These are phyloP conservation scores for Cataglyphis livida DNA, from an alignment of 2,888 invertebrate genomes.

Conservation along the genomic window DNA sequence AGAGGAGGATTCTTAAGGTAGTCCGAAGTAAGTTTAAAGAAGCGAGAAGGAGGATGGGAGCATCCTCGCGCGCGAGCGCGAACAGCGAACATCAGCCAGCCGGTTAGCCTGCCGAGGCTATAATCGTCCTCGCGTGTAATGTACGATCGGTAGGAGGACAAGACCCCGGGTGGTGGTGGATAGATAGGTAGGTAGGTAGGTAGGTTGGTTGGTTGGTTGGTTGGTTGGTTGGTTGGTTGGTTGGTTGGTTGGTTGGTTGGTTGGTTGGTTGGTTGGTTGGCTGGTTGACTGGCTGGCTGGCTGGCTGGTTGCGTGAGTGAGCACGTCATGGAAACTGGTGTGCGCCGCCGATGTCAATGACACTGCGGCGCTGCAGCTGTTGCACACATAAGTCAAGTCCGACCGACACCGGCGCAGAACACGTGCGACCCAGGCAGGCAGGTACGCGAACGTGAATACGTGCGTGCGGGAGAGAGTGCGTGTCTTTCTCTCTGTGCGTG, in stretches of 20 bases:
- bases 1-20: slow-evolving; percentile 19
- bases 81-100: slow-evolving; percentile 72
- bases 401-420: slow-evolving; percentile 63
- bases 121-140: slow-evolving; percentile 81
- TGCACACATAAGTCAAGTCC: slow-evolving; percentile 76
- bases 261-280: slow-evolving; percentile 11
- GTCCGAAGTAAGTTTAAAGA: slow-evolving; percentile 33
- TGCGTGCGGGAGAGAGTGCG: not conserved
- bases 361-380: slow-evolving; percentile 77
- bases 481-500: slow-evolving; percentile 32
- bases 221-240: slow-evolving; percentile 55
- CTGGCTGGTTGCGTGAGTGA: slow-evolving; percentile 71
- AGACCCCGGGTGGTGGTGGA: slow-evolving; percentile 70
- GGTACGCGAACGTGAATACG: slow-evolving; percentile 51
- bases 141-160: slow-evolving; percentile 79
- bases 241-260: too few relatives aligned
- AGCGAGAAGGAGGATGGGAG: slow-evolving; percentile 57
- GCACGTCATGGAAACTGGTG: slow-evolving; percentile 76
- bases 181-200: slow-evolving; percentile 19
- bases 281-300: slow-evolving; percentile 23
- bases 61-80: slow-evolving; percentile 65
- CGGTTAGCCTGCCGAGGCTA: slow-evolving; percentile 76
- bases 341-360: slow-evolving; percentile 80
- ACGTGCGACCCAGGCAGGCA: slow-evolving; percentile 66
- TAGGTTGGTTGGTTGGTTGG: slow-evolving; percentile 6